Evolutionary conservation across 1,140 invertebrate genomes (phyloP).

Genomic region (Nebria ingens): DNA sequence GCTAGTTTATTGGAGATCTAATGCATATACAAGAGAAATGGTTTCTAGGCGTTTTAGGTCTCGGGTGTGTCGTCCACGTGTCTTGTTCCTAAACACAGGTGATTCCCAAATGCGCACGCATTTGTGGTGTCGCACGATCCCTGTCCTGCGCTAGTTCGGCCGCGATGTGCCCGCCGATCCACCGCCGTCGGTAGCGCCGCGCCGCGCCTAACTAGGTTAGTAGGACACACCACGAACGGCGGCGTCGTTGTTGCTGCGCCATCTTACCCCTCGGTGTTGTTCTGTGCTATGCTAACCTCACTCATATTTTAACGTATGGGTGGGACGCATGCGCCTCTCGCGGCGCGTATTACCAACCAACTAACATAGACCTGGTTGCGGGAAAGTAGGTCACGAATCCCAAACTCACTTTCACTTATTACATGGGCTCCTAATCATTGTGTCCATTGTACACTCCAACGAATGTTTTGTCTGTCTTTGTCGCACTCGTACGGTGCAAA

Average conservation of each 20-base stretch:
- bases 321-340: constrained; percentile 18
- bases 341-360: constrained; percentile 30
- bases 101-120: not conserved
- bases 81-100: too few species aligned
- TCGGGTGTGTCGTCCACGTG: too few species aligned
- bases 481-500: constrained; percentile 35
- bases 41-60: too few species aligned
- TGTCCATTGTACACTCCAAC: constrained; percentile 46
- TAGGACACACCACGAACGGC: constrained; percentile 55
- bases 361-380: constrained; percentile 57
- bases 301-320: constrained; percentile 33
- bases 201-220: constrained; percentile 48
- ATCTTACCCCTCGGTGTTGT: too few species aligned
- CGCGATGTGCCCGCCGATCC: not conserved
- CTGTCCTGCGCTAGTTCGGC: not conserved
- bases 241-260: too few species aligned
- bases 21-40: too few species aligned
- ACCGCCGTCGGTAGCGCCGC: too few species aligned
- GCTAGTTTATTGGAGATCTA: too few species aligned
- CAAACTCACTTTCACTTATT: constrained; percentile 55
- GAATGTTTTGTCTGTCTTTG: not conserved
- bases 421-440: constrained; percentile 53
- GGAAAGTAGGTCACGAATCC: constrained; percentile 50
- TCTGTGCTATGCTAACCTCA: too few species aligned
- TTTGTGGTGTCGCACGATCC: too few species aligned